Conservation (phyloP, 2,113 vertebrate genomes). For the Monarcha castaneiventris region DNA sequence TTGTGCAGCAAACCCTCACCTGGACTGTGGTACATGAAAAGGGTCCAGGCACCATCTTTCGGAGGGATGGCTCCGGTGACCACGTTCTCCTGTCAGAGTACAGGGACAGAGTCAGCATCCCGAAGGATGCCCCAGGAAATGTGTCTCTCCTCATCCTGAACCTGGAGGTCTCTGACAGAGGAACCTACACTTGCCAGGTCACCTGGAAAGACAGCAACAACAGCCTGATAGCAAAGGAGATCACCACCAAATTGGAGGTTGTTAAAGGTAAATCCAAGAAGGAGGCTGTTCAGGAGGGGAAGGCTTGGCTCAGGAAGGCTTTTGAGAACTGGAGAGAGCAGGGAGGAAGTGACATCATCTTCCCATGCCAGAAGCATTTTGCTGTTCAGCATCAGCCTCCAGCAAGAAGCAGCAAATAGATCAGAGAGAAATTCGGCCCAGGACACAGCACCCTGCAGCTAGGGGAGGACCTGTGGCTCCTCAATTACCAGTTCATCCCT, state of each 20-base stretch:
- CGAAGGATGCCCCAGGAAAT: not conserved
- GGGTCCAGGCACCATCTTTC: slow-evolving; percentile 22
- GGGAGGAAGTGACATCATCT: rapidly evolving
- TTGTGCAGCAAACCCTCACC: slow-evolving; percentile 23
- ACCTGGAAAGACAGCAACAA: slow-evolving; percentile 51
- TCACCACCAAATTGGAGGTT: not conserved
- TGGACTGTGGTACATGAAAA: slow-evolving; percentile 41
- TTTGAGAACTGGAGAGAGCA: not conserved
- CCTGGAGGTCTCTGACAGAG: slow-evolving; percentile 64
- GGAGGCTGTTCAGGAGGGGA: rapidly evolving
- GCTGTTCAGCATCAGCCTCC: not conserved
- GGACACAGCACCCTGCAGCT: rapidly evolving
- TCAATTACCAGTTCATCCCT: rapidly evolving
- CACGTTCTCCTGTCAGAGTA: slow-evolving; percentile 49
- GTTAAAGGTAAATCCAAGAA: slow-evolving; percentile 37
- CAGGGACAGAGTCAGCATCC: slow-evolving; percentile 20
- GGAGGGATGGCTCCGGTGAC: slow-evolving; percentile 38
- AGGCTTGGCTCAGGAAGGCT: not conserved
- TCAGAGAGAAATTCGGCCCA: not conserved
- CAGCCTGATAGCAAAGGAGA: slow-evolving; percentile 27
- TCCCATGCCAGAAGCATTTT: rapidly evolving
- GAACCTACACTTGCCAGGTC: slow-evolving; percentile 67
- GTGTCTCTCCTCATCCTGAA: slow-evolving; percentile 62
- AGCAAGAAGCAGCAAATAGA: not conserved
- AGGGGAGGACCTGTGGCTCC: rapidly evolving